Evolutionary conservation across 2,797 vertebrate genomes (phyloP), one percentile per base, ranked within the genome.

Genomic region (Astyanax mexicanus): DNA sequence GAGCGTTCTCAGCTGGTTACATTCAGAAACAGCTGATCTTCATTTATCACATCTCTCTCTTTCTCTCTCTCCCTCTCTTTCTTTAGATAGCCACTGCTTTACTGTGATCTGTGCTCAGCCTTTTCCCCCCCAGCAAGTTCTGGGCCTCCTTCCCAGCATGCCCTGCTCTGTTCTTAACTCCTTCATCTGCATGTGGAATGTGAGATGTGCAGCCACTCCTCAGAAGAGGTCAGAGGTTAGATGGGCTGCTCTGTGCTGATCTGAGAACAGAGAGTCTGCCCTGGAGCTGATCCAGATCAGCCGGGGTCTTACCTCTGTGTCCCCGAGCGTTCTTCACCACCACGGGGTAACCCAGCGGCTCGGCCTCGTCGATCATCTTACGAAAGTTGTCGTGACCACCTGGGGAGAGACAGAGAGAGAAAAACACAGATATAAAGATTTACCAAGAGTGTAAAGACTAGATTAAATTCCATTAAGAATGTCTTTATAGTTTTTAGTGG

Each of bases 241-340:
- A 27, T 12, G n/a, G n/a, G n/a, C n/a, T n/a, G 25, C 15, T 32
- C n/a, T n/a, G 5, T 15, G 62, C 40, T 45, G 42, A 45, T 45
- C 44, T 65, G 60, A 6, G 25, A 25, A 40, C 37, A 44, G 55
- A 25, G 12, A 32, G n/a, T 19, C 15, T 37, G 21, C 40, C 10
- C 21, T 58, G 13, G 17, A 49, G 51, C 32, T 38, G 54, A 12
- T 51, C 10, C 8, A 69, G 49, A 66, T 70, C 17, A 49, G 19
- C 68, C 29, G 49, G 27, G 71, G 25, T 69, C 92, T 91, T 85
- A 97, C 96, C 96, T 93, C 94, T 91, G 88, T 97, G 95, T 78
- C 96, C 96, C 42, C 96, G 94, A 37, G 96, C 95, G 19, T 96
- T 97, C 92, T 97, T 97, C 89, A 97, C 95, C 88, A 97, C 96